A percentile compares a stretch with the other conserved stretches of the same genome.
phyloP scores from a whole-genome alignment of 2,113 vertebrate species.

The Podocnemis expansa region DNA sequence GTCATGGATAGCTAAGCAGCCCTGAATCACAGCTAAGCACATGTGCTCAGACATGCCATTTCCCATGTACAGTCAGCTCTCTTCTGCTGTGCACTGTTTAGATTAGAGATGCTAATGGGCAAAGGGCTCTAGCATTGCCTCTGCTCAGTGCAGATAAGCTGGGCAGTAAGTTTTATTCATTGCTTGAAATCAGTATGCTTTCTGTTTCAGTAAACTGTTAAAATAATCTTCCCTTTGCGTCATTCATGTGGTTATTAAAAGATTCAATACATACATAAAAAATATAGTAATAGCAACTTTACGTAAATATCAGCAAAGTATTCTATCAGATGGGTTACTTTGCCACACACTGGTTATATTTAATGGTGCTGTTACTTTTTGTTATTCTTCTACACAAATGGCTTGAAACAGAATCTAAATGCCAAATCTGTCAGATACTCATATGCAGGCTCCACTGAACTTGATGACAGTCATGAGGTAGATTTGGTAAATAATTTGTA shows the following conservation, averaged over 20 bases:
- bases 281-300: not conserved
- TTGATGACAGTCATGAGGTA: not conserved
- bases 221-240: not conserved
- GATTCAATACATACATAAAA: not conserved
- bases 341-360: not conserved
- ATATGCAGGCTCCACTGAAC: not conserved
- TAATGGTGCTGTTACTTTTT: not conserved
- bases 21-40: not conserved
- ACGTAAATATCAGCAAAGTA: not conserved
- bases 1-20: not conserved
- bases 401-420: slow-evolving; percentile 20
- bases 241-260: not conserved
- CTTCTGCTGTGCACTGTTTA: not conserved
- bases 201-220: not conserved
- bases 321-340: not conserved
- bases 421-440: not conserved
- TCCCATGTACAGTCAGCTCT: not conserved
- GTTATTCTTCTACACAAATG: not conserved
- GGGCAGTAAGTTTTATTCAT: not conserved
- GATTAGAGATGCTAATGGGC: not conserved
- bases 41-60: not conserved
- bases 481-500: not conserved
- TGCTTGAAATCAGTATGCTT: not conserved
- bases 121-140: not conserved
- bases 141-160: not conserved